phyloP scores from a whole-genome alignment of 2,113 vertebrate genomes.

The Python bivittatus region DNA sequence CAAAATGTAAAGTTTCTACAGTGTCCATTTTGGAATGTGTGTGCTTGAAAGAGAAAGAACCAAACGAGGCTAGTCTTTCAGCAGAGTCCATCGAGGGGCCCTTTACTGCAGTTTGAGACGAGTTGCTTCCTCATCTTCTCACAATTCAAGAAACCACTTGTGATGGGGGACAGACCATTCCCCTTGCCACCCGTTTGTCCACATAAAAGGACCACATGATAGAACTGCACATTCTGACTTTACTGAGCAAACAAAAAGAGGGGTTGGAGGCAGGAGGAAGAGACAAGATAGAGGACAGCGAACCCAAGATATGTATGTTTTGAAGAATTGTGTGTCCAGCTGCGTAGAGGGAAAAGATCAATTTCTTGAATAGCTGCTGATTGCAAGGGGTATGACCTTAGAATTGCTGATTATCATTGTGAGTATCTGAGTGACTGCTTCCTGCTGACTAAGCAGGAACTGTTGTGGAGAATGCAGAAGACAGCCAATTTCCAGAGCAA shows the following conservation, averaged over 20 bases:
- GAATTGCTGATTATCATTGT: not conserved
- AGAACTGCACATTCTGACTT: not conserved
- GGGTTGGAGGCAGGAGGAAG: not conserved
- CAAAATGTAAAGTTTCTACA: not conserved
- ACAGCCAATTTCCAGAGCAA: not conserved
- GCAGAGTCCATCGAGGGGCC: not conserved
- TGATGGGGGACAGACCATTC: not conserved
- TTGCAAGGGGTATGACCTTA: not conserved
- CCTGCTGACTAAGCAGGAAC: not conserved
- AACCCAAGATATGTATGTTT: not conserved
- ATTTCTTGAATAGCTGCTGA: not conserved
- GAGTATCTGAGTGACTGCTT: not conserved
- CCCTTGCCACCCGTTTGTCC: not conserved
- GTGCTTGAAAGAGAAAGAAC: too few species aligned
- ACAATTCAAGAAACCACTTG: not conserved
- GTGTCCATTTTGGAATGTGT: not conserved
- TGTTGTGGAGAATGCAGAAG: not conserved
- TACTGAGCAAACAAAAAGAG: not conserved
- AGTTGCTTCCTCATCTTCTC: not conserved
- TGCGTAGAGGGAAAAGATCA: not conserved
- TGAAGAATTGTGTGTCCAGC: not conserved
- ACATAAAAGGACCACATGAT: not conserved
- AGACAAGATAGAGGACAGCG: not conserved
- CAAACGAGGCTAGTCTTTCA: not conserved
- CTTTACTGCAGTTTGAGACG: not conserved